Conservation (phyloP, 2,888 invertebrate genomes). For the Cybosia mesomella region DNA sequence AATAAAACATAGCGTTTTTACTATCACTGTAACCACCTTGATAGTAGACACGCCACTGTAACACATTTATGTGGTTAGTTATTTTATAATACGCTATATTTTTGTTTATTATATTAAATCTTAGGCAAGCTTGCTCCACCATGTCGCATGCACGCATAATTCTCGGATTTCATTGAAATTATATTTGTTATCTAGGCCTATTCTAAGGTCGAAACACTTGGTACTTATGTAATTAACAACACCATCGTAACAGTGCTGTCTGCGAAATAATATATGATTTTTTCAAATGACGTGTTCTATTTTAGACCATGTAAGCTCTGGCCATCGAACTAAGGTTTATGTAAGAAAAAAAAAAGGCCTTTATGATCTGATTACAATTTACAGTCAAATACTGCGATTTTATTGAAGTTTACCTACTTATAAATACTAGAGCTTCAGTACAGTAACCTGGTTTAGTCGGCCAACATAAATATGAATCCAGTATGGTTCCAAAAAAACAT, state of each 20-base stretch:
- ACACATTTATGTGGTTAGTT: slow-evolving; percentile 4
- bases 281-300: too few relatives aligned
- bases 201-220: too few relatives aligned
- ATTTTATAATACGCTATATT: neutral
- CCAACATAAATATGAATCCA: neutral
- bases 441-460: too few relatives aligned
- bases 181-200: neutral
- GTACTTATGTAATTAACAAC: too few relatives aligned
- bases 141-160: neutral
- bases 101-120: neutral
- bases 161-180: neutral
- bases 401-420: neutral
- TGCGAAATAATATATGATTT: too few relatives aligned
- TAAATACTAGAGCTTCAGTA: too few relatives aligned
- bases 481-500: neutral
- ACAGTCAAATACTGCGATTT: neutral
- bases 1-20: slow-evolving; percentile 15
- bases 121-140: neutral
- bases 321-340: neutral
- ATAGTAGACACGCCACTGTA: slow-evolving; percentile 20
- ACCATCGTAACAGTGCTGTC: too few relatives aligned
- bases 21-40: slow-evolving; percentile 17
- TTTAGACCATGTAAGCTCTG: neutral
- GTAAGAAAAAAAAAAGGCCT: neutral
- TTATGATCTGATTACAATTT: neutral